Percentiles rank a stretch among this genome's conserved stretches.
These are phyloP conservation scores for Caiman crocodilus DNA, from an alignment of 2,797 vertebrate genomes.

Conservation along the genomic window DNA sequence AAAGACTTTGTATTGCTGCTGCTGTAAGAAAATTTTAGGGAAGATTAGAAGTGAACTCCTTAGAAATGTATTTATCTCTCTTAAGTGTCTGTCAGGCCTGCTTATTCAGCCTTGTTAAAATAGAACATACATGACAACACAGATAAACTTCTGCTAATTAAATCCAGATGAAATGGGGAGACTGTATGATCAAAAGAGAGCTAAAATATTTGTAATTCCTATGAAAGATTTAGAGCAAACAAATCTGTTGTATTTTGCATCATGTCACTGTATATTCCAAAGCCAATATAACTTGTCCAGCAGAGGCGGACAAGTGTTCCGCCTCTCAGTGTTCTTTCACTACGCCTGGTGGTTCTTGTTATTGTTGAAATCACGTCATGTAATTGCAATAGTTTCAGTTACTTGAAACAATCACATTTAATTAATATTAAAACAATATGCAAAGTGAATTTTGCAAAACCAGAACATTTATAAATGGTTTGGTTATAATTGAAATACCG, in stretches of 20 bases:
- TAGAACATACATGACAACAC: constrained; percentile 23
- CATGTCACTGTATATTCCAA: not conserved
- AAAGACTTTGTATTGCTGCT: not conserved
- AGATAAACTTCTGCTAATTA: constrained; percentile 34
- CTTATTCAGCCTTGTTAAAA: constrained; percentile 8
- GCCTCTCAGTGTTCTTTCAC: not conserved
- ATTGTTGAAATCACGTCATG: not conserved
- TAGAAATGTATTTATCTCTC: not conserved
- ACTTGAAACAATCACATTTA: constrained; percentile 33
- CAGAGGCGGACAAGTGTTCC: too few relatives aligned
- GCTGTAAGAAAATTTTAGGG: not conserved
- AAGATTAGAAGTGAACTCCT: fast-evolving
- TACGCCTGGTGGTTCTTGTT: not conserved
- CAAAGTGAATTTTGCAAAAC: constrained; percentile 50
- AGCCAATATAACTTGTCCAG: not conserved
- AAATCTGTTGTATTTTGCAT: constrained; percentile 13
- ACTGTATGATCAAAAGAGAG: constrained; percentile 33
- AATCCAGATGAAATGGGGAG: constrained; percentile 9
- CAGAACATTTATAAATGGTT: constrained; percentile 56
- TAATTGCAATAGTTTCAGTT: not conserved
- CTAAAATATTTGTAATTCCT: not conserved
- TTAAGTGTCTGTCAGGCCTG: not conserved
- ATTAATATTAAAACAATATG: constrained; percentile 35
- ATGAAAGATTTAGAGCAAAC: constrained; percentile 47
- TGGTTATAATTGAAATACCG: constrained; percentile 26